phyloP scores from a whole-genome alignment of 2,888 invertebrate species.

The Scrobipalpa atriplicella region DNA sequence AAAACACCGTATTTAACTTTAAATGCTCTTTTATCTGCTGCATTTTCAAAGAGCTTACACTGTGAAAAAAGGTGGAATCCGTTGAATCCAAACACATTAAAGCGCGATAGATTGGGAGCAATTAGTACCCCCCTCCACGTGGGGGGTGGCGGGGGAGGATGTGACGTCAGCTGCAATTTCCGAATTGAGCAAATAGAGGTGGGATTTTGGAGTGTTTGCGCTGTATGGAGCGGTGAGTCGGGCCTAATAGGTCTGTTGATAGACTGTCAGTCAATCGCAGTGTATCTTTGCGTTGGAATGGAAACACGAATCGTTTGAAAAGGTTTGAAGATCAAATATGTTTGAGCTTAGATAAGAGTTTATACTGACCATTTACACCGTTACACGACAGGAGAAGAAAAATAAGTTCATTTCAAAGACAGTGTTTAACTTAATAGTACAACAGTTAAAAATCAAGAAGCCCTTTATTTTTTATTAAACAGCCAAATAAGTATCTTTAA shows the following conservation, averaged over 20 bases:
- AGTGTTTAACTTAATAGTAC: no score
- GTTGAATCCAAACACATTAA: slow-evolving; percentile 58
- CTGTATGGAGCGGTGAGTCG: slow-evolving; percentile 8
- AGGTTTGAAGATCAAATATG: no score
- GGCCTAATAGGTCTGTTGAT: slow-evolving; percentile 16
- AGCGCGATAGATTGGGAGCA: slow-evolving; percentile 72
- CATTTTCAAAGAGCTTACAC: background rate
- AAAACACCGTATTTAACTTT: slow-evolving; percentile 8
- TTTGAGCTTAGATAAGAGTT: no score
- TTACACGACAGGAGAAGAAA: no score
- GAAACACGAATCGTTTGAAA: background rate
- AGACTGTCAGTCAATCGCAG: slow-evolving; percentile 13
- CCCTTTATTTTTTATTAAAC: no score
- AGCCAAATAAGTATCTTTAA: no score
- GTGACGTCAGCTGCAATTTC: slow-evolving; percentile 43
- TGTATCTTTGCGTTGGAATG: background rate
- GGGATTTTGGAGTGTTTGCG: slow-evolving; percentile 20
- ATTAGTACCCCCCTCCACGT: slow-evolving; percentile 54
- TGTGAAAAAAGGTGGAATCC: slow-evolving; percentile 6
- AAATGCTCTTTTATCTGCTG: slow-evolving; percentile 3
- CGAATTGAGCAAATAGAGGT: slow-evolving; percentile 33
- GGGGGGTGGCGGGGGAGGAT: slow-evolving; percentile 32
- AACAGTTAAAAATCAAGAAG: no score
- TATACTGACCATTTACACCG: no score
- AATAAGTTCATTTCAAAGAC: no score